These are phyloP conservation scores for Myotis vivesi DNA, from an alignment of 2,797 vertebrate species.

Conservation along the genomic window DNA sequence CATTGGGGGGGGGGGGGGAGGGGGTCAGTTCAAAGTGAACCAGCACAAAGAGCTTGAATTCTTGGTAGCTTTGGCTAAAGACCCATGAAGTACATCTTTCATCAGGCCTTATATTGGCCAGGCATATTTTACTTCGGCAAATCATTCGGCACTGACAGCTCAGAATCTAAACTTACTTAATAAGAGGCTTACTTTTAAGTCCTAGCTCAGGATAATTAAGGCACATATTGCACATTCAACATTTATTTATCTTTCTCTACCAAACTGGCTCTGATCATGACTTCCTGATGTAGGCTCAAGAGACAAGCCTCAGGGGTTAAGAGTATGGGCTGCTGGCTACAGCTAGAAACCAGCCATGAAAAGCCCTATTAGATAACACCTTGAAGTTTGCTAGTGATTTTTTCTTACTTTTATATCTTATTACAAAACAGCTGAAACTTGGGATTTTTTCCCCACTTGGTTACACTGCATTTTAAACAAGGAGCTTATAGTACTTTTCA, in stretches of 20 bases:
- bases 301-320: not conserved
- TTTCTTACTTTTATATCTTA: constrained; percentile 18
- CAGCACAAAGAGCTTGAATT: not conserved
- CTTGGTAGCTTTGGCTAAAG: not conserved
- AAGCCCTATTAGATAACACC: not conserved
- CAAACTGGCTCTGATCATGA: not conserved
- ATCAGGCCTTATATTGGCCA: not conserved
- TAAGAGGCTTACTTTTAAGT: constrained; percentile 10
- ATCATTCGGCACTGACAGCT: not conserved
- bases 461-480: constrained; percentile 17
- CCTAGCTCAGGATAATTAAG: constrained; percentile 45
- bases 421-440: constrained; percentile 16
- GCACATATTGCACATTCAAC: not conserved
- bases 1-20: not conserved
- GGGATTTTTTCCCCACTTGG: not conserved
- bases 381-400: not conserved
- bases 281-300: constrained; percentile 7
- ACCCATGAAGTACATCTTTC: not conserved
- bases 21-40: not conserved
- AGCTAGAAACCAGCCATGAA: not conserved
- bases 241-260: constrained; percentile 24
- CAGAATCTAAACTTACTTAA: constrained; percentile 2
- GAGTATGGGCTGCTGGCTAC: not conserved
- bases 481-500: not conserved
- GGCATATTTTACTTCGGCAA: constrained; percentile 4